Conservation (phyloP, 2,797 vertebrate species). For the Poeciliopsis infans region DNA sequence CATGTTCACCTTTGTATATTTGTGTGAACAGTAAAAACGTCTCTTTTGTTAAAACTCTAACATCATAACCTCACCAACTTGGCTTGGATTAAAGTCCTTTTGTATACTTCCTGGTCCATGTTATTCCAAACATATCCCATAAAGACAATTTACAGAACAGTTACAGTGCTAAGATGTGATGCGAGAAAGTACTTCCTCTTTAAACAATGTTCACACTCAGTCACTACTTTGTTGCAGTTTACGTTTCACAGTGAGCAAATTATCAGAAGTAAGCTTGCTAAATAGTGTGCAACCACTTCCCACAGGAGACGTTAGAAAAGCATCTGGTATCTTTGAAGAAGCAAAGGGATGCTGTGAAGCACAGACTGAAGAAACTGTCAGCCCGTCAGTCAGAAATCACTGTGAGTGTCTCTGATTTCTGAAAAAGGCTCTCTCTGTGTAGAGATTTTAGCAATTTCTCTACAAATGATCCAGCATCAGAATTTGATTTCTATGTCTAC, state of each 20-base stretch:
- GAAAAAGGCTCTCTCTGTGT: neutral
- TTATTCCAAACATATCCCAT: neutral
- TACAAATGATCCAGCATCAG: neutral
- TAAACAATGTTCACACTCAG: neutral
- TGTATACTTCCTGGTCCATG: neutral
- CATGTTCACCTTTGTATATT: too few relatives aligned
- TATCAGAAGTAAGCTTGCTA: slow-evolving; percentile 8
- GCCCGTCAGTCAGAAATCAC: slow-evolving; percentile 78
- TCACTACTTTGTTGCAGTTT: neutral
- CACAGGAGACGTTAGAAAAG: slow-evolving; percentile 72
- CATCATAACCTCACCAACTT: neutral
- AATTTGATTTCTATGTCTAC: slow-evolving; percentile 34
- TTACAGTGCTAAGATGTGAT: neutral
- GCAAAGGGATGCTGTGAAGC: slow-evolving; percentile 77
- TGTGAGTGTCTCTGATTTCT: slow-evolving; percentile 51
- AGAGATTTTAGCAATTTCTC: neutral
- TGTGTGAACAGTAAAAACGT: too few relatives aligned
- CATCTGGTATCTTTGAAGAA: slow-evolving; percentile 72
- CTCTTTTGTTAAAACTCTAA: too few relatives aligned
- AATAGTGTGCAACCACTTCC: slow-evolving; percentile 41
- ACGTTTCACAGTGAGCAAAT: slow-evolving; percentile 6
- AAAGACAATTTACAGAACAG: neutral
- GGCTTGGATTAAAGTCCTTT: neutral
- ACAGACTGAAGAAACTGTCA: slow-evolving; percentile 79
- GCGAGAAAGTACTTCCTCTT: neutral